These are phyloP conservation scores for Salvelinus fontinalis DNA, from an alignment of 2,113 vertebrate species.

Conservation along the genomic window DNA sequence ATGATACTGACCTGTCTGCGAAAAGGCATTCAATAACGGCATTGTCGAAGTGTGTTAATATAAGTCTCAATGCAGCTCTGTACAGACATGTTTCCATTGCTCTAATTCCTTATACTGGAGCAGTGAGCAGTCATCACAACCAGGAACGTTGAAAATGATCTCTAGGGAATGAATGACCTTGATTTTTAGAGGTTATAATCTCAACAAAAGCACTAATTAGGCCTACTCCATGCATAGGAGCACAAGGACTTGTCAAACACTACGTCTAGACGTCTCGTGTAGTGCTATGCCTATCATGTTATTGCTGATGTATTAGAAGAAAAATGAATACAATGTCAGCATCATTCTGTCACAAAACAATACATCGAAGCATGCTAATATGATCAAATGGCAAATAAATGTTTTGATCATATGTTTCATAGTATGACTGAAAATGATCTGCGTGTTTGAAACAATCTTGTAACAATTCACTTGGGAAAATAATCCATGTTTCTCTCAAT, in stretches of 20 bases:
- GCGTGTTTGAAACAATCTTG: too few species aligned
- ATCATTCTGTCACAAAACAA: too few species aligned
- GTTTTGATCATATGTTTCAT: too few species aligned
- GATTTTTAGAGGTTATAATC: slow-evolving; percentile 14
- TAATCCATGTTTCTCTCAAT: too few species aligned
- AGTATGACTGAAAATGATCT: too few species aligned
- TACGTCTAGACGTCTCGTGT: neutral
- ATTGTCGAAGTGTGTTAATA: neutral
- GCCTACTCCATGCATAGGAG: neutral
- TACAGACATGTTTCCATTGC: too few species aligned
- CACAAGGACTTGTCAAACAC: neutral
- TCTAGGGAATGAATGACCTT: slow-evolving; percentile 34
- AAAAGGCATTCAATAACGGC: neutral
- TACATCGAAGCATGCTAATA: too few species aligned
- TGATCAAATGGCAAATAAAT: too few species aligned
- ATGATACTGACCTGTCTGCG: slow-evolving; percentile 48
- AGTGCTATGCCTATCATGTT: neutral
- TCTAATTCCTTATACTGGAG: neutral
- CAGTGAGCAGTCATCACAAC: neutral
- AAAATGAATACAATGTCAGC: too few species aligned
- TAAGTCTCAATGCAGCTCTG: neutral
- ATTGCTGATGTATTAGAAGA: neutral
- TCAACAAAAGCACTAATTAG: neutral
- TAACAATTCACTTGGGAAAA: too few species aligned
- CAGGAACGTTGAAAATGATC: neutral